phyloP scores from a whole-genome alignment of 64 coral and sea anemone species.

The Montipora foliosa region DNA sequence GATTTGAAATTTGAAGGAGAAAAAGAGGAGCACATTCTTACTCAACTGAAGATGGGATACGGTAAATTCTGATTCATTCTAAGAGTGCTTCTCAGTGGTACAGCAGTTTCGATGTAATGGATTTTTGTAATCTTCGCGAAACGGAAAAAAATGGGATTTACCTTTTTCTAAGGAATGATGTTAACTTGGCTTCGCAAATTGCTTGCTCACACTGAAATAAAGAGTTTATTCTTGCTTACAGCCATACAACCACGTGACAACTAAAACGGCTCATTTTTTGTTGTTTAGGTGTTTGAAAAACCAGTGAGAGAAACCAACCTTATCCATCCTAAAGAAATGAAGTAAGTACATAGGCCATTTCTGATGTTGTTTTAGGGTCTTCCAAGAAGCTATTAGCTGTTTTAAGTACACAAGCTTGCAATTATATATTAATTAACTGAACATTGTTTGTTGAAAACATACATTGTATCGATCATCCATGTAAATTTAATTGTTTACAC shows the following conservation, averaged over 20 bases:
- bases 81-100: too few relatives aligned
- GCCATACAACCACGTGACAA: background rate
- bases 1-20: too few relatives aligned
- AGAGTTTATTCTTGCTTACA: background rate
- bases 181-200: background rate
- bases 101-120: too few relatives aligned
- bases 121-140: too few relatives aligned
- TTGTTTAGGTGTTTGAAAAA: constrained; percentile 84
- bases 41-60: too few relatives aligned
- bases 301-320: constrained; percentile 71
- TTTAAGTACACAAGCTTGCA: background rate
- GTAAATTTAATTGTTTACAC: background rate
- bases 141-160: too few relatives aligned
- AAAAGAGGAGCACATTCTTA: too few relatives aligned
- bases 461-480: background rate
- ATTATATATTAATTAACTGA: background rate
- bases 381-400: background rate
- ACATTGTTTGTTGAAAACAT: background rate
- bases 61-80: too few relatives aligned
- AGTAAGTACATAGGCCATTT: constrained; percentile 58
- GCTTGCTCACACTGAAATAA: background rate
- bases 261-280: background rate
- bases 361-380: background rate
- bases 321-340: constrained; percentile 78
- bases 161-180: too few relatives aligned